phyloP scores from a whole-genome alignment of 2,113 vertebrate species.

The Rhea pennata region DNA sequence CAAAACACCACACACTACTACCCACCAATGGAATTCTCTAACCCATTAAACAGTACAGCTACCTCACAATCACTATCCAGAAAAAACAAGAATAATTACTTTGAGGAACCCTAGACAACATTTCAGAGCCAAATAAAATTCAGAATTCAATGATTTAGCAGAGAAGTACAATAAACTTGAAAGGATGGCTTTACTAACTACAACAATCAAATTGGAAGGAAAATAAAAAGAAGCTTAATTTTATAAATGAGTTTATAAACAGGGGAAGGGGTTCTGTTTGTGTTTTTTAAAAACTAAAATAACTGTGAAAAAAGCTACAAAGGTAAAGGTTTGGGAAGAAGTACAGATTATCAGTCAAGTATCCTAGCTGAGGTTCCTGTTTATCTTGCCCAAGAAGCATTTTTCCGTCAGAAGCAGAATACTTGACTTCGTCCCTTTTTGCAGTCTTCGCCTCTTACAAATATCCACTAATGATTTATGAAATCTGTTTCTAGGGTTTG shows the following conservation, averaged over 20 bases:
- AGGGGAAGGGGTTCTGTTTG: background rate
- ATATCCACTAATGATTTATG: background rate
- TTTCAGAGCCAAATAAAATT: background rate
- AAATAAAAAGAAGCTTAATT: background rate
- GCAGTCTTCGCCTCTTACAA: background rate
- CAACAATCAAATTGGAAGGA: background rate
- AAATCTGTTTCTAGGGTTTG: background rate
- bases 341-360: background rate
- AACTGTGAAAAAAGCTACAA: background rate
- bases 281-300: background rate
- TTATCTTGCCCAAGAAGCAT: background rate
- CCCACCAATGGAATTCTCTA: background rate
- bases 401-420: background rate
- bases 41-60: background rate
- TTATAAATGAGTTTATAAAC: slow-evolving; percentile 1
- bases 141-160: background rate
- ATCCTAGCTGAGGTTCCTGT: background rate
- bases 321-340: background rate
- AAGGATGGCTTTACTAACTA: background rate
- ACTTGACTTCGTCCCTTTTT: background rate
- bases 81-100: background rate
- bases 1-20: background rate
- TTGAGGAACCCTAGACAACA: background rate
- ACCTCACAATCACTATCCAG: background rate
- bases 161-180: background rate